phyloP scores from a whole-genome alignment of 2,888 invertebrate species.

The Chrysopilus asiliformis region DNA sequence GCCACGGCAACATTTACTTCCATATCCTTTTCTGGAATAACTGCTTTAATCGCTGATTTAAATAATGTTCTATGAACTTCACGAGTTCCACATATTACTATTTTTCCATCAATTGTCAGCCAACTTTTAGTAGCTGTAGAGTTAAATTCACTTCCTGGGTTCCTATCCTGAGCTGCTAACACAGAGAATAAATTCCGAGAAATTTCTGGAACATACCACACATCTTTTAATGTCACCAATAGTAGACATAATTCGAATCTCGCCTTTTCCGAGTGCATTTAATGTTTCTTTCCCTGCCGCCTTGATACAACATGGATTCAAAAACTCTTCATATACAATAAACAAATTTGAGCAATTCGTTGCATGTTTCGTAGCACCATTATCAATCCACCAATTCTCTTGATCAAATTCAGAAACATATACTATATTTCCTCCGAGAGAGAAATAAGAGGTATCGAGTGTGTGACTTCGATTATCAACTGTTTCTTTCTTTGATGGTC shows the following conservation, averaged over 20 bases:
- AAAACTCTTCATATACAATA: not conserved
- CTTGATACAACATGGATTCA: not conserved
- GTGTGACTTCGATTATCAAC: too few relatives aligned
- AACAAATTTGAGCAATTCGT: not conserved
- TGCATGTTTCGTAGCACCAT: slow-evolving; percentile 10
- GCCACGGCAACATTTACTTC: not conserved
- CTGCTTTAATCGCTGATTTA: slow-evolving; percentile 15
- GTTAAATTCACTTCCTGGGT: slow-evolving; percentile 1
- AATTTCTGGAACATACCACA: slow-evolving; percentile 20
- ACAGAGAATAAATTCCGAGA: slow-evolving; percentile 19
- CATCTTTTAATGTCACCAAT: too few relatives aligned
- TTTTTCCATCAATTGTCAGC: slow-evolving; percentile 11
- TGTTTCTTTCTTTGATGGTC: not conserved
- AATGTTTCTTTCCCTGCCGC: slow-evolving; percentile 16
- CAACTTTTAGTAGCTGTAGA: slow-evolving; percentile 15
- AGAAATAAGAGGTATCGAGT: too few relatives aligned
- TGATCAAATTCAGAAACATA: slow-evolving; percentile 1
- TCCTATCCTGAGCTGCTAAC: slow-evolving; percentile 16
- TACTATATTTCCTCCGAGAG: slow-evolving; percentile 1
- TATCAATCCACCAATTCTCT: slow-evolving; percentile 11
- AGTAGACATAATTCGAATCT: too few relatives aligned
- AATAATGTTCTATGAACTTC: slow-evolving; percentile 11
- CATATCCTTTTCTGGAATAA: slow-evolving; percentile 3
- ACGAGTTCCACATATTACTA: slow-evolving; percentile 6
- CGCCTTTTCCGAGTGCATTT: slow-evolving; percentile 14